phyloP scores from a whole-genome alignment of 2,888 invertebrate species.

The Hymenopus coronatus region DNA sequence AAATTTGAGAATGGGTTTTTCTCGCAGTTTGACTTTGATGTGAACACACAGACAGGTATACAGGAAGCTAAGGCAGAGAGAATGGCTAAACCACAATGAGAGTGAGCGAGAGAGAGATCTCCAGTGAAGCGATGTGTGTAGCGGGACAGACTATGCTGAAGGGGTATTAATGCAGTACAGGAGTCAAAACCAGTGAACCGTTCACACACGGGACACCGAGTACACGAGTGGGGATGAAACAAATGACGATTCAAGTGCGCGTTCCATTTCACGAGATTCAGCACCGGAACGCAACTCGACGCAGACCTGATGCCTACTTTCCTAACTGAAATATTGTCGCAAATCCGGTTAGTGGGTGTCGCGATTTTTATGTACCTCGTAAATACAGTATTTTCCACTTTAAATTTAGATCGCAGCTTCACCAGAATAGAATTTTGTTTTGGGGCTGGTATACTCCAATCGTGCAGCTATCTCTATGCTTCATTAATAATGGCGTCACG shows the following conservation, averaged over 20 bases:
- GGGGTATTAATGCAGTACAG: constrained; percentile 10
- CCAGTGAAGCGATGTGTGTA: background rate
- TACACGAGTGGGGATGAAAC: background rate
- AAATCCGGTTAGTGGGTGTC: too few relatives aligned
- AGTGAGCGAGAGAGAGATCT: background rate
- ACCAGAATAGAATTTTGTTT: too few relatives aligned
- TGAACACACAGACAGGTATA: too few relatives aligned
- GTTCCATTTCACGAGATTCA: background rate
- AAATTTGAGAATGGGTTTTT: too few relatives aligned
- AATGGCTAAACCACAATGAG: background rate
- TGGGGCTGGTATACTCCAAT: too few relatives aligned
- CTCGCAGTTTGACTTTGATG: too few relatives aligned
- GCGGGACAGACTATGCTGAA: background rate
- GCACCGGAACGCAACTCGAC: background rate
- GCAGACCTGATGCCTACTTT: background rate
- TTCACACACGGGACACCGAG: background rate
- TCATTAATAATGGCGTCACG: too few relatives aligned
- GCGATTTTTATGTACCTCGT: too few relatives aligned
- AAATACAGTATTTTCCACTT: too few relatives aligned
- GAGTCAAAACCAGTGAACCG: constrained; percentile 10
- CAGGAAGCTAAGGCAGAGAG: background rate
- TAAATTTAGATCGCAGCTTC: too few relatives aligned
- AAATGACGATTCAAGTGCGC: background rate
- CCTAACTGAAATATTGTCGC: background rate
- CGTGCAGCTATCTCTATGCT: too few relatives aligned